Evolutionary conservation across 2,888 invertebrate genomes (phyloP).

Genomic region (Drosophila testacea): DNA sequence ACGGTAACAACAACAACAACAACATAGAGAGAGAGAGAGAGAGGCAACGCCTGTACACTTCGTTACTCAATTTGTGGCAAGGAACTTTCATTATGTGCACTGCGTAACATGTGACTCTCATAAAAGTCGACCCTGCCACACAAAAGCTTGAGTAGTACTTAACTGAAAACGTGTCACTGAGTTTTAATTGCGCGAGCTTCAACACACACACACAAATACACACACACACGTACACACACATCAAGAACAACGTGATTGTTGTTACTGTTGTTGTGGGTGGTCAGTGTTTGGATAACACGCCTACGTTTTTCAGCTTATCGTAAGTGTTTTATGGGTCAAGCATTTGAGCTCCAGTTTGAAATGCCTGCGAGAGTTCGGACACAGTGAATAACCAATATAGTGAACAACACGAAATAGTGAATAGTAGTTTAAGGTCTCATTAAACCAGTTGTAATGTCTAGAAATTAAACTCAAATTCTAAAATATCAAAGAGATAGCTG

Average conservation of each 20-base stretch:
- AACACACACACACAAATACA: slow-evolving; percentile 27
- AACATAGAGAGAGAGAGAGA: slow-evolving; percentile 7
- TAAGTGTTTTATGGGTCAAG: slow-evolving; percentile 65
- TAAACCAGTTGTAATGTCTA: too few relatives aligned
- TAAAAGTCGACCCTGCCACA: slow-evolving; percentile 49
- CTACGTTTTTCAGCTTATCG: slow-evolving; percentile 51
- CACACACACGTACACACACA: slow-evolving; percentile 16
- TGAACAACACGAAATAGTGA: neutral
- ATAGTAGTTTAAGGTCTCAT: too few relatives aligned
- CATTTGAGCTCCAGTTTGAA: slow-evolving; percentile 48
- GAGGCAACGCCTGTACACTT: slow-evolving; percentile 51
- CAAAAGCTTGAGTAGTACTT: slow-evolving; percentile 49
- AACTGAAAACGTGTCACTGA: slow-evolving; percentile 72
- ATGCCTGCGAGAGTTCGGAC: neutral
- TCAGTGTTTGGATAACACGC: slow-evolving; percentile 62
- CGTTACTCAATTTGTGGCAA: slow-evolving; percentile 64
- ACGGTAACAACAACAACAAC: slow-evolving; percentile 13
- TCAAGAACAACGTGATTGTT: slow-evolving; percentile 11
- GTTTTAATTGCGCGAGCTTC: slow-evolving; percentile 66
- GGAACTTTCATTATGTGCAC: slow-evolving; percentile 55
- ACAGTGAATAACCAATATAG: too few relatives aligned
- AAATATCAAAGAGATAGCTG: too few relatives aligned
- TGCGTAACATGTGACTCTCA: slow-evolving; percentile 54
- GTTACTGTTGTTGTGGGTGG: slow-evolving; percentile 46
- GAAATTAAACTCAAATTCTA: too few relatives aligned